These are phyloP conservation scores for Notiomystis cincta DNA, from an alignment of 2,113 vertebrate species.

Conservation along the genomic window DNA sequence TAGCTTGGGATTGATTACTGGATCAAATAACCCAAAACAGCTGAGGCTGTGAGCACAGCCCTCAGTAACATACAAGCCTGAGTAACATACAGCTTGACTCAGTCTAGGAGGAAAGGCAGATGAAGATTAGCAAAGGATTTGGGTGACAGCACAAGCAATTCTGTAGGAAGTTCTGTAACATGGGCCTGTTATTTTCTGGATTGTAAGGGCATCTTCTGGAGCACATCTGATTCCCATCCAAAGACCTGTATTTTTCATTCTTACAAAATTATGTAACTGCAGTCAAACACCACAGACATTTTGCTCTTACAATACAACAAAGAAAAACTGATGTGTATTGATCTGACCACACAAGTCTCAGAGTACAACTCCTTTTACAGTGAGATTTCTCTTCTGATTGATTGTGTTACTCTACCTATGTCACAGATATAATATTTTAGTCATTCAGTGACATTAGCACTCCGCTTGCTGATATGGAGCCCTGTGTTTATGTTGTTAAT, in stretches of 20 bases:
- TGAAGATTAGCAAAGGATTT: not conserved
- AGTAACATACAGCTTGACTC: not conserved
- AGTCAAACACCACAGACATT: not conserved
- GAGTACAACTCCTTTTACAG: not conserved
- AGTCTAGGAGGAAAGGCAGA: not conserved
- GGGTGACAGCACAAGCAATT: not conserved
- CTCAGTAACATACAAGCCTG: not conserved
- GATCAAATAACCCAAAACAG: not conserved
- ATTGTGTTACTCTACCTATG: not conserved
- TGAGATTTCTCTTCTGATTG: not conserved
- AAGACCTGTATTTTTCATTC: not conserved
- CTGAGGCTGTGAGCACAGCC: not conserved
- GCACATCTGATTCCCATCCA: not conserved
- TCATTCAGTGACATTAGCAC: not conserved
- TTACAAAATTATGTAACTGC: not conserved
- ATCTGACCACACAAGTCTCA: not conserved
- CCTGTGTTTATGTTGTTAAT: not conserved
- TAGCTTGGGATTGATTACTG: not conserved
- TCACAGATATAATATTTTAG: not conserved
- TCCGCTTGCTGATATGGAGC: not conserved
- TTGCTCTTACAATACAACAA: not conserved
- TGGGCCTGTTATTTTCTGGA: not conserved
- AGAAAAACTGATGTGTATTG: not conserved
- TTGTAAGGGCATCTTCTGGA: not conserved
- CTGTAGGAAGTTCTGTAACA: not conserved